These are phyloP conservation scores for Dasyornis broadbenti DNA, from an alignment of 2,113 vertebrate genomes.

Conservation along the genomic window DNA sequence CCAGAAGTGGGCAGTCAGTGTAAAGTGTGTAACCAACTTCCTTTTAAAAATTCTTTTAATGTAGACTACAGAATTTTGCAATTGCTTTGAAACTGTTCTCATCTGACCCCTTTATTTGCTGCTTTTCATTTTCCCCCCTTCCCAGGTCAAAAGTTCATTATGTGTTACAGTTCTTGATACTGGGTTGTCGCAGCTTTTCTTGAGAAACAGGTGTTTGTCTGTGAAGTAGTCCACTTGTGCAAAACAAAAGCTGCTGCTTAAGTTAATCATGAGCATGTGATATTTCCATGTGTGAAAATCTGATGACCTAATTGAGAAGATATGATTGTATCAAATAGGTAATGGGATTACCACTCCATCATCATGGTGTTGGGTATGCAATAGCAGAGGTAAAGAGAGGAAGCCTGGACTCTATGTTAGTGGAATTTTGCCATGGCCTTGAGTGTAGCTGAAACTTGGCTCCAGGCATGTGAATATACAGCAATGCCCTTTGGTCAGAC, in stretches of 20 bases:
- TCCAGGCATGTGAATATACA: fast-evolving
- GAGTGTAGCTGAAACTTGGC: background rate
- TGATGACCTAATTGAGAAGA: background rate
- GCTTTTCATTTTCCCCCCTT: background rate
- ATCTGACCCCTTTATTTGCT: background rate
- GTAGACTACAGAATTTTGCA: background rate
- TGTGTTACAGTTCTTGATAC: background rate
- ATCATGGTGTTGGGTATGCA: background rate
- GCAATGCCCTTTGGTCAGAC: background rate
- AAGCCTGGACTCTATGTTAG: background rate
- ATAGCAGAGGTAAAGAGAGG: background rate
- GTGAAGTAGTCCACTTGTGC: background rate
- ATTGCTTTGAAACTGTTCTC: background rate
- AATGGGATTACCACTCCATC: background rate
- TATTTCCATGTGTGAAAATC: background rate
- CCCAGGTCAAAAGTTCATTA: background rate
- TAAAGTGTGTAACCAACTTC: background rate
- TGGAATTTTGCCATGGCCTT: background rate
- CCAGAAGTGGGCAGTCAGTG: background rate
- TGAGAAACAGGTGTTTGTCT: background rate
- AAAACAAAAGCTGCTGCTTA: background rate
- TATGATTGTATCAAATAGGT: background rate
- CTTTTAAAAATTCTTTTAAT: background rate
- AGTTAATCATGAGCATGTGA: background rate
- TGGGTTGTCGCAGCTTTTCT: background rate